A percentile compares a stretch with the other conserved stretches of the same genome.
Conservation (phyloP, 2,113 vertebrate genomes). For the Nerophis lumbriciformis region DNA sequence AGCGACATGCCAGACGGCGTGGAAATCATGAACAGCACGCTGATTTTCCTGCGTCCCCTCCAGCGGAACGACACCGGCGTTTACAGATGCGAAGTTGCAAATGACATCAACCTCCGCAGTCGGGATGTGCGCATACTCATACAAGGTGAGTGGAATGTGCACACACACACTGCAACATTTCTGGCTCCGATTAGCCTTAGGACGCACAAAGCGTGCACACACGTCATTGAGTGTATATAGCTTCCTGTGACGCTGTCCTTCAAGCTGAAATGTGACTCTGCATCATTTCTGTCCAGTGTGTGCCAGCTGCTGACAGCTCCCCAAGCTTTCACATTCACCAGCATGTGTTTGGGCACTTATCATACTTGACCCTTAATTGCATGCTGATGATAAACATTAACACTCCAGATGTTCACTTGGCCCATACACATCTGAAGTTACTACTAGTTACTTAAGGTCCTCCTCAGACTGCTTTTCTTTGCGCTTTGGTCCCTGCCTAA, state of each 20-base stretch:
- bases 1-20: slow-evolving; percentile 87
- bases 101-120: slow-evolving; percentile 86
- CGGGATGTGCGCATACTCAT: slow-evolving; percentile 88
- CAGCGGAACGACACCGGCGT: slow-evolving; percentile 90
- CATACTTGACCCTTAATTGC: slow-evolving; percentile 27
- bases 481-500: slow-evolving; percentile 29
- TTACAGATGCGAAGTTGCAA: slow-evolving; percentile 90
- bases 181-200: slow-evolving; percentile 53
- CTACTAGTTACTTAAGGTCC: slow-evolving; percentile 42
- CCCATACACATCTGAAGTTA: slow-evolving; percentile 41
- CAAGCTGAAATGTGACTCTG: slow-evolving; percentile 61
- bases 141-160: slow-evolving; percentile 78
- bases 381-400: slow-evolving; percentile 48
- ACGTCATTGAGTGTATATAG: slow-evolving; percentile 36
- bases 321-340: background rate
- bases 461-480: slow-evolving; percentile 31
- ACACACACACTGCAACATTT: slow-evolving; percentile 21
- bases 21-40: slow-evolving; percentile 82
- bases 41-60: slow-evolving; percentile 86
- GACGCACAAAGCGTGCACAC: slow-evolving; percentile 33
- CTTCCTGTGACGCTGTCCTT: slow-evolving; percentile 55
- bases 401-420: slow-evolving; percentile 55
- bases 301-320: slow-evolving; percentile 26
- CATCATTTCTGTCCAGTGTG: slow-evolving; percentile 26
- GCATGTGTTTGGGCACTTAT: slow-evolving; percentile 22